phyloP scores from a whole-genome alignment of 1,140 invertebrate species.

The Mya arenaria region DNA sequence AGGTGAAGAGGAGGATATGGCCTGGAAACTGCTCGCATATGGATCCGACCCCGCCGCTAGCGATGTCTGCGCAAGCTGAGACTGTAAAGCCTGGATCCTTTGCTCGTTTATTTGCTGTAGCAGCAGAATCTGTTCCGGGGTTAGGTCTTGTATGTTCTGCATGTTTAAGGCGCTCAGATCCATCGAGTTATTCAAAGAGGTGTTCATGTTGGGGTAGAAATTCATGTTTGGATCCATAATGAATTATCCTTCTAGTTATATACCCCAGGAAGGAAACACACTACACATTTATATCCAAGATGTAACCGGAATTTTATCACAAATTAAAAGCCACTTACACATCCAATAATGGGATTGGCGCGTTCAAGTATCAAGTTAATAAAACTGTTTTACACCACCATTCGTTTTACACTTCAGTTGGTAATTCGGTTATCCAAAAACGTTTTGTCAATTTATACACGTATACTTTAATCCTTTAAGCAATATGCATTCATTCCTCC shows the following conservation, averaged over 20 bases:
- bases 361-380: too few species aligned
- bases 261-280: neutral
- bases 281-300: neutral
- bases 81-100: constrained; percentile 57
- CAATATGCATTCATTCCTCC: too few species aligned
- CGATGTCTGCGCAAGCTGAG: constrained; percentile 52
- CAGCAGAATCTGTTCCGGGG: constrained; percentile 34
- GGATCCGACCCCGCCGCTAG: constrained; percentile 29
- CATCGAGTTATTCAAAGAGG: constrained; percentile 8
- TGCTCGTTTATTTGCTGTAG: constrained; percentile 42
- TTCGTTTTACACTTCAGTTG: too few species aligned
- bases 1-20: neutral
- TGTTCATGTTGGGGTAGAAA: constrained; percentile 1
- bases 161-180: constrained; percentile 4
- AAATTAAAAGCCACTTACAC: too few species aligned
- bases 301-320: too few species aligned
- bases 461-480: too few species aligned
- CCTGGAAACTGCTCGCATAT: neutral
- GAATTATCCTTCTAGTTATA: too few species aligned
- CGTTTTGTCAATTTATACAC: too few species aligned
- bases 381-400: too few species aligned
- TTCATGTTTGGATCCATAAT: constrained; percentile 42
- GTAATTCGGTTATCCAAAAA: too few species aligned
- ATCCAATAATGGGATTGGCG: too few species aligned
- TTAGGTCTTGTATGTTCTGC: constrained; percentile 31